Base-by-base conservation (phyloP, 2,888 invertebrate species). In the Polietes domitor region DNA sequence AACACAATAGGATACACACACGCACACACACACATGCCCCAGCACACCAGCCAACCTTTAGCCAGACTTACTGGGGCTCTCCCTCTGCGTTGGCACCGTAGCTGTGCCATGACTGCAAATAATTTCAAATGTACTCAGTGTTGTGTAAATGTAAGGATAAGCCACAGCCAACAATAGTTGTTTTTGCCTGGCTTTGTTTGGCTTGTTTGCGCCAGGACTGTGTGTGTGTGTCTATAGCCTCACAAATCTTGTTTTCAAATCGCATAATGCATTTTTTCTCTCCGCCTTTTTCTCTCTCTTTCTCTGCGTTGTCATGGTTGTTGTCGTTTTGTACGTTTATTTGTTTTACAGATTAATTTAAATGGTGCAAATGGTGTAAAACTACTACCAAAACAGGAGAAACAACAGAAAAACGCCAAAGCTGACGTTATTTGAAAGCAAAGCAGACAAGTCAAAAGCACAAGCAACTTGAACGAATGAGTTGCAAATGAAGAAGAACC, bases 131-230 rank as follows among this genome's bases (percentile, higher is more conserved):
- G 78, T 47, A 78, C 76, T 78, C 81, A 81, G 78, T 81, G 65
- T 73, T 73, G 68, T 73, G 81, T 75, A 79, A 81, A 78, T 78
- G 26, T 68, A 73, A 73, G 84, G 84, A 84, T 84, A 84, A 84
- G 84, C 84, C 81, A 71, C 43, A 68, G 77, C 47, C 72, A 81
- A 68, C 58, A 58, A 58, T 15, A 9, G 58, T 58, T 58, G 15
- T 7, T 53, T n/a, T 2, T 50, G n/a, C 50, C 50, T n/a, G 19
- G 53, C 21, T 26, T 2, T 6, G 58, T 26, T 24, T 12, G 58
- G 17, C 26, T 1, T 2, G 58, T 24, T 3, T 53, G 19, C 21
- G 58, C 47, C 32, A 47, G 41, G 72, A 15, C 4, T 61, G 28
- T 58, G 32, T 26, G 15, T 61, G 28, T 58, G 32, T 12, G 65